Percentiles rank a stretch among this genome's conserved stretches.
These are phyloP conservation scores for Prunella himalayana DNA, from an alignment of 2,113 vertebrate species.

Conservation along the genomic window DNA sequence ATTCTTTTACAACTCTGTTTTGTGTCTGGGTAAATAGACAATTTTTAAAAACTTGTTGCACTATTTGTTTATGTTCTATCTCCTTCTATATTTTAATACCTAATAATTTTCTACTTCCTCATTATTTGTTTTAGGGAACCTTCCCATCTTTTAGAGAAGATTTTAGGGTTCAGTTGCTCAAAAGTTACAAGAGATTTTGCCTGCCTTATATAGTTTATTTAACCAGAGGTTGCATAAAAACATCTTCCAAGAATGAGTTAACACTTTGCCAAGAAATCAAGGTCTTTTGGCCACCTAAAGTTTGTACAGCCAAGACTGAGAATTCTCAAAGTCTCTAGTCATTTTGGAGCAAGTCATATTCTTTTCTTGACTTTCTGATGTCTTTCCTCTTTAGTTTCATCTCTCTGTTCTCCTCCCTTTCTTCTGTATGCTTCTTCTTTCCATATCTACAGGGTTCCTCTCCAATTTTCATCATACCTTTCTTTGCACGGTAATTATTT, in stretches of 20 bases:
- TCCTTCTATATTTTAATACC: background rate
- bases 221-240: background rate
- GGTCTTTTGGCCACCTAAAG: background rate
- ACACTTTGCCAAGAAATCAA: background rate
- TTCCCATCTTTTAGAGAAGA: background rate
- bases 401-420: background rate
- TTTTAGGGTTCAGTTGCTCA: background rate
- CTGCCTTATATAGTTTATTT: background rate
- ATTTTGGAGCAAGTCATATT: background rate
- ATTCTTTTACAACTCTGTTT: background rate
- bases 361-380: background rate
- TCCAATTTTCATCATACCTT: background rate
- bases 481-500: background rate
- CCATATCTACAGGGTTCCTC: background rate
- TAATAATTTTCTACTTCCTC: background rate
- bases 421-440: background rate
- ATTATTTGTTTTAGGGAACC: background rate
- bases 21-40: background rate
- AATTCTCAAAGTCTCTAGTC: background rate
- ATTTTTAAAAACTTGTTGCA: background rate
- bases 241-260: background rate
- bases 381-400: background rate
- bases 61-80: background rate
- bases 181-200: background rate
- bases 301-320: background rate